Conservation (phyloP, 2,113 vertebrate species). For the Forbesichthys agassizii region DNA sequence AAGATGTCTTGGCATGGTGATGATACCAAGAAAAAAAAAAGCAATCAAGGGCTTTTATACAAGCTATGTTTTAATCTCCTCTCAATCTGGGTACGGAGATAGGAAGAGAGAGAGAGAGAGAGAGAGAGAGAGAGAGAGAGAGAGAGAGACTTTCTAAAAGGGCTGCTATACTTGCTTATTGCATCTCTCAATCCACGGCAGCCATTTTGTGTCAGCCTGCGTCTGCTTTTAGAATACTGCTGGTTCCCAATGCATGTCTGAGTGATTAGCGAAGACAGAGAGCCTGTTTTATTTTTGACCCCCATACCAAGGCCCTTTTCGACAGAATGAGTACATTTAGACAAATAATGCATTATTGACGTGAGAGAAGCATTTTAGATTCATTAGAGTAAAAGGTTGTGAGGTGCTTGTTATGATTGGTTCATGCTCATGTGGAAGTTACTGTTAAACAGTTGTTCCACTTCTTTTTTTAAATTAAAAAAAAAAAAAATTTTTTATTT, state of each 20-base stretch:
- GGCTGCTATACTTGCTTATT: slow-evolving; percentile 38
- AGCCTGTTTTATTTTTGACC: neutral
- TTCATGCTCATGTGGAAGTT: neutral
- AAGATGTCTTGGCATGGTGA: slow-evolving; percentile 33
- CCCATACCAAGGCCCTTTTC: neutral
- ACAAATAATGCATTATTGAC: slow-evolving; percentile 29
- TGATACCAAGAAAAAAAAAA: slow-evolving; percentile 13
- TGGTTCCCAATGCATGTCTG: slow-evolving; percentile 7
- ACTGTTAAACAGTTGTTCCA: slow-evolving; percentile 3
- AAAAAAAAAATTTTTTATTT: too few relatives aligned
- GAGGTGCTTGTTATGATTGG: neutral
- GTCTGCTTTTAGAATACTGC: slow-evolving; percentile 28
- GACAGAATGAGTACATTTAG: neutral
- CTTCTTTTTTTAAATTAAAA: too few relatives aligned
- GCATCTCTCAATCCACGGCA: slow-evolving; percentile 51
- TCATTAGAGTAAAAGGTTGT: neutral
- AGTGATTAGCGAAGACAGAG: slow-evolving; percentile 19
- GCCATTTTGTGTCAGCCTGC: slow-evolving; percentile 66
- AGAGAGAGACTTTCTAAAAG: slow-evolving; percentile 12
- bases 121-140: neutral
- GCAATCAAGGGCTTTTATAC: slow-evolving; percentile 49
- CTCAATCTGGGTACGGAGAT: slow-evolving; percentile 24
- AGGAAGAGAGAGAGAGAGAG: neutral
- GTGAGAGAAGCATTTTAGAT: slow-evolving; percentile 3
- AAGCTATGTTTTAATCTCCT: slow-evolving; percentile 49